Percentiles rank a stretch among this genome's conserved stretches.
These are phyloP conservation scores for Intellagama lesueurii DNA, from an alignment of 2,797 vertebrate species.

Conservation along the genomic window DNA sequence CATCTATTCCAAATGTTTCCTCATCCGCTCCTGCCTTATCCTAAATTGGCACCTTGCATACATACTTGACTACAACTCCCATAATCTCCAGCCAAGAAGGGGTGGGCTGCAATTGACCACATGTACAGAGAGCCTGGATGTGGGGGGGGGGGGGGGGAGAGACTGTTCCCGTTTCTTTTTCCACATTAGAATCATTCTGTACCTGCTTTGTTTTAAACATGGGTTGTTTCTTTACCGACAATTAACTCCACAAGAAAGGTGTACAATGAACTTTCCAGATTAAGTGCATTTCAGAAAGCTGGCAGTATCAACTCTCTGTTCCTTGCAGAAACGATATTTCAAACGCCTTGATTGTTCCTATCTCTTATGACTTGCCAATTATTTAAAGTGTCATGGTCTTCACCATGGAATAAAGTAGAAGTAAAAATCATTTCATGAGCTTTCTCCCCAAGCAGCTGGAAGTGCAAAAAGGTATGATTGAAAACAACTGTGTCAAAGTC, in stretches of 20 bases:
- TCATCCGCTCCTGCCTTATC: neutral
- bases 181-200: neutral
- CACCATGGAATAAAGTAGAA: neutral
- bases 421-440: neutral
- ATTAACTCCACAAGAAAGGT: neutral
- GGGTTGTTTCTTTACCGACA: neutral
- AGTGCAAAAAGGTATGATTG: neutral
- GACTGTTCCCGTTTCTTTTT: neutral
- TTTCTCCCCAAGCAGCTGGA: constrained; percentile 31
- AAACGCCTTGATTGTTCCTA: neutral
- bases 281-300: neutral
- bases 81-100: neutral
- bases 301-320: neutral
- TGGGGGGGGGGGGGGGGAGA: too few relatives aligned
- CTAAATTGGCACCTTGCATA: neutral
- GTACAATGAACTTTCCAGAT: neutral
- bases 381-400: constrained; percentile 9
- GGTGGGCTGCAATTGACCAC: neutral
- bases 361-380: neutral
- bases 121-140: neutral
- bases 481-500: constrained; percentile 28
- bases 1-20: too few relatives aligned
- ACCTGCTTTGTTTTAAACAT: neutral
- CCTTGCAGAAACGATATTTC: neutral
- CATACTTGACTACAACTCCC: neutral